Evolutionary conservation across 2,797 vertebrate species (phyloP).

Genomic region (Tarsius wallacei): DNA sequence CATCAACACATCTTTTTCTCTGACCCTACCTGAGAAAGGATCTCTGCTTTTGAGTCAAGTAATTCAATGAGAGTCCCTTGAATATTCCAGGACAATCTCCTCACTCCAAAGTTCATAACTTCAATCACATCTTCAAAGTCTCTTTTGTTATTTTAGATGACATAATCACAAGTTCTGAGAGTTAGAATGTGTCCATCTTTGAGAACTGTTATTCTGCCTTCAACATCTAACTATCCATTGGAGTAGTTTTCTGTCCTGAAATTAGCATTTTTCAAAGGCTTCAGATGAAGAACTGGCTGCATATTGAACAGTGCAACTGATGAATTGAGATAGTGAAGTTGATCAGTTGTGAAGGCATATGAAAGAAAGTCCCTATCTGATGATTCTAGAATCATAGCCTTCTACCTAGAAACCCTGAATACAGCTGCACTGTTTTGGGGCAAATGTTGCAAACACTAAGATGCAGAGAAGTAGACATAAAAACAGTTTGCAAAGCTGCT

Average conservation of each 20-base stretch:
- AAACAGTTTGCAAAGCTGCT: neutral
- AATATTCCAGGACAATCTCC: neutral
- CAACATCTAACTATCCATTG: too few relatives aligned
- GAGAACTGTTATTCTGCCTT: neutral
- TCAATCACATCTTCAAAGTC: neutral
- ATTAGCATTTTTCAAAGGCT: neutral
- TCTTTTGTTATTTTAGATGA: neutral
- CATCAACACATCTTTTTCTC: neutral
- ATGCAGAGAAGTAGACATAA: neutral
- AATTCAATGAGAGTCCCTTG: neutral
- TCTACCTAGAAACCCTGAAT: neutral
- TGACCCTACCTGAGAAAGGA: neutral
- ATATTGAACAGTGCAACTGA: fast-evolving
- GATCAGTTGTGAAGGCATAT: neutral
- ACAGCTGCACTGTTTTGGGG: neutral
- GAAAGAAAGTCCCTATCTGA: neutral
- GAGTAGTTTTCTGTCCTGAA: neutral
- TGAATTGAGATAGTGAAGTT: neutral
- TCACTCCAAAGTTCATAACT: neutral
- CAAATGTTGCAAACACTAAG: neutral
- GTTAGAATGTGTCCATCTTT: neutral
- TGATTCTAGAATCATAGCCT: neutral
- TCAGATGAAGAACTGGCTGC: neutral
- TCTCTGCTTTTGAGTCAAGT: neutral
- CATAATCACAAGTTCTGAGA: neutral